Evolutionary conservation across 2,113 vertebrate genomes (phyloP).

Genomic region (Chloroceryle aenea): DNA sequence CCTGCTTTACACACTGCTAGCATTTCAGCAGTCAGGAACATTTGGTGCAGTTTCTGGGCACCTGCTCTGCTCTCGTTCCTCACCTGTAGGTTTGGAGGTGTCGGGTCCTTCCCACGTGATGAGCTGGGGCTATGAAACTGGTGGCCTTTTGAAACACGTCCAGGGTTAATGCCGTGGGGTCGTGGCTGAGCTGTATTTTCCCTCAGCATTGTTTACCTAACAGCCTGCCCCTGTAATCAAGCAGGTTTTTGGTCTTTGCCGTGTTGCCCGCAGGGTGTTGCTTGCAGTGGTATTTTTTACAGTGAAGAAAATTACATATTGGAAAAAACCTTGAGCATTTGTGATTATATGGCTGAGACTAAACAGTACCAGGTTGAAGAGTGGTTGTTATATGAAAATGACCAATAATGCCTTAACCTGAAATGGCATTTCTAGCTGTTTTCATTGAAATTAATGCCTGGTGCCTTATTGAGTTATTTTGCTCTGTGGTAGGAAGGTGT

Average conservation of each 20-base stretch:
- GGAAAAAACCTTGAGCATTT: not conserved
- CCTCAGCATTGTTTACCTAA: not conserved
- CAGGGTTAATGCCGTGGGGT: not conserved
- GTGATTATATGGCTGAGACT: not conserved
- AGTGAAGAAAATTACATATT: not conserved
- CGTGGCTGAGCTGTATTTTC: not conserved
- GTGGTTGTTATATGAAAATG: not conserved
- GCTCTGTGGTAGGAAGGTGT: not conserved
- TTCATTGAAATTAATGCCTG: not conserved
- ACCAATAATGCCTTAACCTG: not conserved
- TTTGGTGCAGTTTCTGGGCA: not conserved
- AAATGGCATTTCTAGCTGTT: not conserved
- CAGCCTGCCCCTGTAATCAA: not conserved
- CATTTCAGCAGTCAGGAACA: not conserved
- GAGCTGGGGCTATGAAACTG: not conserved
- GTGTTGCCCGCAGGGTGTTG: not conserved
- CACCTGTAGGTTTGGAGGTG: not conserved
- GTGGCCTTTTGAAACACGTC: not conserved
- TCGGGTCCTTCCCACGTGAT: not conserved
- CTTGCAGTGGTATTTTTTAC: not conserved
- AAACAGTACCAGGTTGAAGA: not conserved
- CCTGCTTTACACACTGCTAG: not conserved
- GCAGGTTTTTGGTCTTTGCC: not conserved
- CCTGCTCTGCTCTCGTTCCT: fast-evolving
- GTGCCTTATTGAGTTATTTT: not conserved